Evolutionary conservation across 2,113 vertebrate genomes (phyloP).

Genomic region (Corythoichthys intestinalis): DNA sequence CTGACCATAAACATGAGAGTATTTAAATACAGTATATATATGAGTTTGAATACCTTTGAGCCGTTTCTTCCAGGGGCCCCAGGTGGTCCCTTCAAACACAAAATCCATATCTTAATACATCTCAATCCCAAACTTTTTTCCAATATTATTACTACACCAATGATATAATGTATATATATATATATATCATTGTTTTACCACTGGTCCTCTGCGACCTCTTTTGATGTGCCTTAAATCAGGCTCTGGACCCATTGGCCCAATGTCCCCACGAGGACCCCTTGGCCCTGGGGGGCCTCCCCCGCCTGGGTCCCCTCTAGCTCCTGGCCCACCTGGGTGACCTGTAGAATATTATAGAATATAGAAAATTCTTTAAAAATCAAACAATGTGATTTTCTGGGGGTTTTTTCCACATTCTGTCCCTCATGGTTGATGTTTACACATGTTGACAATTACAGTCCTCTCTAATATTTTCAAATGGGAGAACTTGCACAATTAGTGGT

Average conservation of each 20-base stretch:
- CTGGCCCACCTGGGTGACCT: constrained; percentile 69
- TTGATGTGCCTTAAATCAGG: constrained; percentile 72
- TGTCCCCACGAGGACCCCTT: constrained; percentile 69
- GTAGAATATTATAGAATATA: neutral
- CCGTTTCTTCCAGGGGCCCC: constrained; percentile 73
- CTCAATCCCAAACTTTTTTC: neutral
- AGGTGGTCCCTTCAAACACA: constrained; percentile 61
- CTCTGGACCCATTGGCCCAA: constrained; percentile 74
- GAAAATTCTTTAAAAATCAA: no score
- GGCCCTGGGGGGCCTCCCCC: constrained; percentile 54
- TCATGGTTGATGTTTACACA: no score
- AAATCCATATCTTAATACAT: neutral
- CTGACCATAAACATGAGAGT: neutral
- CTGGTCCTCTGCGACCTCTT: constrained; percentile 71
- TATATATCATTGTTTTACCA: constrained; percentile 57
- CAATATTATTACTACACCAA: neutral
- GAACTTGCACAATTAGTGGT: no score
- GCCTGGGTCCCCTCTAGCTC: constrained; percentile 64
- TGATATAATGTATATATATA: neutral
- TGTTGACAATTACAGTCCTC: no score
- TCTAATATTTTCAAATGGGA: no score
- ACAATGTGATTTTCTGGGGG: no score
- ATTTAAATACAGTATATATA: no score
- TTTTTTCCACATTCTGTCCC: no score
- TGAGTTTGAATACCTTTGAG: constrained; percentile 59